These are phyloP conservation scores for Manis javanica DNA, from an alignment of 2,797 vertebrate species.

Conservation along the genomic window DNA sequence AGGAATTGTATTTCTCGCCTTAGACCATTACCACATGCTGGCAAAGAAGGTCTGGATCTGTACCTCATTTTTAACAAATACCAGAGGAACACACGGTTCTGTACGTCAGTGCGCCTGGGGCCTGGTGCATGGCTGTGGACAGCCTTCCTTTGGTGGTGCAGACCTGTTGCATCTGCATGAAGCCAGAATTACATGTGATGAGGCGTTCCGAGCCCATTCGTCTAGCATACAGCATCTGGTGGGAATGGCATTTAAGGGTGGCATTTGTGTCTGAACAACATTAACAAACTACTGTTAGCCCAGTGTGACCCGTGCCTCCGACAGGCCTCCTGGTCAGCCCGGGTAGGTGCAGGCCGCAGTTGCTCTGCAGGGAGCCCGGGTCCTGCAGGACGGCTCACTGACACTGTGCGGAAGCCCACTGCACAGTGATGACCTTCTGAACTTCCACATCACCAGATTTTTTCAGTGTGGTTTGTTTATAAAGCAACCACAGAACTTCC, in stretches of 20 bases:
- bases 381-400: neutral
- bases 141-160: neutral
- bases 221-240: neutral
- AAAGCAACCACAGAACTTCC: conserved; percentile 48
- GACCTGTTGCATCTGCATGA: neutral
- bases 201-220: neutral
- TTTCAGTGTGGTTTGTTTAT: conserved; percentile 59
- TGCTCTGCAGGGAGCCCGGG: conserved; percentile 10
- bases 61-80: neutral
- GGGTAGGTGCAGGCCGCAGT: neutral
- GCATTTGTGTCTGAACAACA: neutral
- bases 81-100: neutral
- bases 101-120: neutral
- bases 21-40: neutral
- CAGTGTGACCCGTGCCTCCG: neutral
- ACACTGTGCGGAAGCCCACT: neutral
- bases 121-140: neutral
- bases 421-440: conserved; percentile 55
- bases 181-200: neutral
- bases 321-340: neutral
- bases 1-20: neutral
- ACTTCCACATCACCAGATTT: conserved; percentile 32
- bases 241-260: neutral
- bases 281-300: neutral
- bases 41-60: neutral